Evolutionary conservation across 2,888 invertebrate species (phyloP).

Genomic region (Mimachlamys varia): DNA sequence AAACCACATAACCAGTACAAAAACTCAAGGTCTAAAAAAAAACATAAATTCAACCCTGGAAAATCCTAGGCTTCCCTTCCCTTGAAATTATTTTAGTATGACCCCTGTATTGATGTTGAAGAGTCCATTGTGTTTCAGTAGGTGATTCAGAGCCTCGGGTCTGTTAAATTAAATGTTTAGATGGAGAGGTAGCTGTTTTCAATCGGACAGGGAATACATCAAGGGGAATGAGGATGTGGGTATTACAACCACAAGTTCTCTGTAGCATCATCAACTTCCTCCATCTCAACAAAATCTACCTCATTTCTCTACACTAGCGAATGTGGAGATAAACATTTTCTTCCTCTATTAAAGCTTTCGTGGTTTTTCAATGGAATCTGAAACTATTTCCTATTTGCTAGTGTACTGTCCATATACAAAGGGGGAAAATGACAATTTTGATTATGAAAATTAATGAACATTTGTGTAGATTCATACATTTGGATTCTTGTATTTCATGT

Average conservation of each 20-base stretch:
- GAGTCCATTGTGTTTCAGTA: neutral
- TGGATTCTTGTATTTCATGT: too few relatives aligned
- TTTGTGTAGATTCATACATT: too few relatives aligned
- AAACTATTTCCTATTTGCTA: too few relatives aligned
- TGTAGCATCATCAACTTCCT: too few relatives aligned
- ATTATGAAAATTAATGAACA: too few relatives aligned
- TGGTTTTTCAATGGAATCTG: neutral
- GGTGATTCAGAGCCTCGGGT: neutral
- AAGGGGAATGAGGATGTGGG: neutral
- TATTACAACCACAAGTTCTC: neutral
- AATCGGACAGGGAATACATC: constrained; percentile 25
- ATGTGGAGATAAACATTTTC: too few relatives aligned
- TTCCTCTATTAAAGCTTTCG: neutral
- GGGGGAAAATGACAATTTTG: too few relatives aligned
- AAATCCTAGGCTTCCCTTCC: neutral
- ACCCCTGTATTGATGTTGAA: neutral
- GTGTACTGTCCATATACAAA: too few relatives aligned
- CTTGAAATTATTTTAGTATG: neutral
- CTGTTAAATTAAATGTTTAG: constrained; percentile 15
- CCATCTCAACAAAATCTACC: neutral
- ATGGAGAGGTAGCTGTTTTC: neutral
- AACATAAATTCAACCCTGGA: neutral
- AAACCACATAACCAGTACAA: neutral
- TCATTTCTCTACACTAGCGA: neutral
- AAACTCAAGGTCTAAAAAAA: neutral